phyloP scores from a whole-genome alignment of 1,140 invertebrate species.

The Rhagoletis pomonella region DNA sequence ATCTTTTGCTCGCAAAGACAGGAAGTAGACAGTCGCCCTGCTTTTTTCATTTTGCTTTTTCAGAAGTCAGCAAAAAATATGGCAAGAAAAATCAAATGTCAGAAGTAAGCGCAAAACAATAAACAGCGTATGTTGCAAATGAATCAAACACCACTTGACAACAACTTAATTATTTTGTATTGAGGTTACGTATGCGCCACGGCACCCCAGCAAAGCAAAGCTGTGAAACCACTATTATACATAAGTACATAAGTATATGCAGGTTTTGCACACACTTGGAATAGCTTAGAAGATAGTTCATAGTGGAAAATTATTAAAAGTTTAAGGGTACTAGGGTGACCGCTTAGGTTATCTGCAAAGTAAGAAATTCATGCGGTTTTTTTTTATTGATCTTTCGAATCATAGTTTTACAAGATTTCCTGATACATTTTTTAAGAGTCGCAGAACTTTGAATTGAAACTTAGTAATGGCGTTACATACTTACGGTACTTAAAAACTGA shows the following conservation, averaged over 20 bases:
- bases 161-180: conserved; percentile 48
- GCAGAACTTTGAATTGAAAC: no score
- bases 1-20: not conserved
- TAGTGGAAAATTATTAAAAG: not conserved
- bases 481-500: no score
- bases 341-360: no score
- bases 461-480: no score
- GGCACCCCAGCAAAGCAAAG: conserved; percentile 8
- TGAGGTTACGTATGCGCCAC: conserved; percentile 38
- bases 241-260: not conserved
- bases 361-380: no score
- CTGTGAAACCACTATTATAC: not conserved
- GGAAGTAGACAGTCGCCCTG: not conserved
- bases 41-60: not conserved
- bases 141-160: conserved; percentile 38
- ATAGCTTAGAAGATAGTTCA: not conserved
- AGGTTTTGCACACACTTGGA: not conserved
- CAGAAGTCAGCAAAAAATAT: not conserved
- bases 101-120: not conserved
- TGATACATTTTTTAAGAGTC: no score
- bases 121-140: not conserved
- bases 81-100: conserved; percentile 14
- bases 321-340: not conserved
- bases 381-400: no score
- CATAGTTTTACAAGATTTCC: no score